Conservation (phyloP, 2,113 vertebrate species). For the Actinemys pallida region DNA sequence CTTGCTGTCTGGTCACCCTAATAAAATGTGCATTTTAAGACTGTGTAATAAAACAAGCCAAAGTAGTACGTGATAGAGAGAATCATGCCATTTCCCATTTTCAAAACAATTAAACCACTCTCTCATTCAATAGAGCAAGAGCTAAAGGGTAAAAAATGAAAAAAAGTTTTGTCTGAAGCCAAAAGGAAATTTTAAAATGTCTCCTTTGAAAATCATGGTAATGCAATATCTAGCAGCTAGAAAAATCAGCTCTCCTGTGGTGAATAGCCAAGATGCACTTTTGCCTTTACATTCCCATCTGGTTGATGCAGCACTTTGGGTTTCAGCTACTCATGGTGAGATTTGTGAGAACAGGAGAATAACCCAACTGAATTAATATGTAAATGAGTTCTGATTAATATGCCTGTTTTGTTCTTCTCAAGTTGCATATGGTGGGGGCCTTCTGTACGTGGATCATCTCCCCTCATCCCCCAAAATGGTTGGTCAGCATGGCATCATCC, state of each 20-base stretch:
- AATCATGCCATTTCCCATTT: slow-evolving; percentile 46
- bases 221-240: slow-evolving; percentile 48
- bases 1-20: too few species aligned
- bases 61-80: slow-evolving; percentile 42
- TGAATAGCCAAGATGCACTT: slow-evolving; percentile 26
- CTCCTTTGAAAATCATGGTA: slow-evolving; percentile 63
- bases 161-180: slow-evolving; percentile 43
- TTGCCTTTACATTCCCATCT: slow-evolving; percentile 55
- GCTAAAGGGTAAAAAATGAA: background rate
- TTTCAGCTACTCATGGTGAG: slow-evolving; percentile 57
- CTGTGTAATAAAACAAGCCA: slow-evolving; percentile 34
- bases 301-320: slow-evolving; percentile 61
- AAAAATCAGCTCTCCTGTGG: slow-evolving; percentile 58
- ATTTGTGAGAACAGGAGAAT: slow-evolving; percentile 37
- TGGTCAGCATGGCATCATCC: background rate
- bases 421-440: background rate
- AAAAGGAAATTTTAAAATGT: slow-evolving; percentile 66
- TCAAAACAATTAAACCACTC: slow-evolving; percentile 41
- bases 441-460: background rate
- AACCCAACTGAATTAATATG: slow-evolving; percentile 57
- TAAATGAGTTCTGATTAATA: slow-evolving; percentile 47
- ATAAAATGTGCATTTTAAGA: slow-evolving; percentile 42
- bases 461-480: background rate
- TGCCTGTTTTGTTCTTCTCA: background rate
- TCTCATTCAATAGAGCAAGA: slow-evolving; percentile 45